Conservation (phyloP, 2,113 vertebrate genomes). For the Tonatia bakeri region DNA sequence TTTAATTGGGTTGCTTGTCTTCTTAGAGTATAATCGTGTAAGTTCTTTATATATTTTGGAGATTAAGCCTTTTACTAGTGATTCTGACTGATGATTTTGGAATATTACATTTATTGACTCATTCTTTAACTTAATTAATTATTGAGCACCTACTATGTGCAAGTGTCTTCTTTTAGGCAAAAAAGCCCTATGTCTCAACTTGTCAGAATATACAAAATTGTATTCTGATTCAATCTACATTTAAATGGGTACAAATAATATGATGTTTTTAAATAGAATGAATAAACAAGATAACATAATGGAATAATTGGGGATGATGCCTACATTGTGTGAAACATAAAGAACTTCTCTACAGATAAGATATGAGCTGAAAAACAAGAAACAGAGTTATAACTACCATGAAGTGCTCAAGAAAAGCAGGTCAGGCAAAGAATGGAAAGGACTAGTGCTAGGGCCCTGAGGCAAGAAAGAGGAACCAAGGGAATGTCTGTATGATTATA, state of each 20-base stretch:
- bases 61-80: too few species aligned
- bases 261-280: not conserved
- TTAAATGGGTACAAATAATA: not conserved
- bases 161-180: not conserved
- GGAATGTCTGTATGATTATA: not conserved
- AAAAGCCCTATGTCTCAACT: not conserved
- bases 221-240: not conserved
- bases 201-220: not conserved
- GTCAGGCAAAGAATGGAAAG: not conserved
- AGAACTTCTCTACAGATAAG: not conserved
- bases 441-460: rapidly evolving
- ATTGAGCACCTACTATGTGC: not conserved
- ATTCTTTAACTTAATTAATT: not conserved
- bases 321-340: not conserved
- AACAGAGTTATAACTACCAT: not conserved
- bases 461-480: not conserved
- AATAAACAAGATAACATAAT: not conserved
- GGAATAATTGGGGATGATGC: not conserved
- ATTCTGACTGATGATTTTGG: not conserved
- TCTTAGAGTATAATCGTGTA: too few species aligned
- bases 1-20: too few species aligned
- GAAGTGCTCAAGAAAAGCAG: not conserved
- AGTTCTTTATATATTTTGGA: too few species aligned
- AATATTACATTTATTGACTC: not conserved
- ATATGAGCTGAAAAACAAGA: not conserved